Conservation (phyloP, 2,888 invertebrate genomes). For the Opisthograptis luteolata region DNA sequence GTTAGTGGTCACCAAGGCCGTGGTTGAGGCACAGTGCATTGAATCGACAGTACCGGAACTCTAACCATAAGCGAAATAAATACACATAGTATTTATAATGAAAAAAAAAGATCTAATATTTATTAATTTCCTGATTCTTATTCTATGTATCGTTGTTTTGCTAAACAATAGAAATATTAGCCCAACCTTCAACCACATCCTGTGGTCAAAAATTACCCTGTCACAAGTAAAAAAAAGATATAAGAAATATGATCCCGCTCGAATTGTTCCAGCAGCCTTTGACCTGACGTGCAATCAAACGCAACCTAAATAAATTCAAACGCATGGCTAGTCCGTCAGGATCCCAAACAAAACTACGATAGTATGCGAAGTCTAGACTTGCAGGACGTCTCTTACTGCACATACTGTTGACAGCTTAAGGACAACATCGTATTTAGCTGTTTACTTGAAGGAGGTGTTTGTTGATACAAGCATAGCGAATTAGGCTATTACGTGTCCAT, state of each 20-base stretch:
- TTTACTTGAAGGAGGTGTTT: background rate
- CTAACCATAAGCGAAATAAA: no score
- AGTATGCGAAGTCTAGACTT: background rate
- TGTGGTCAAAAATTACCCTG: no score
- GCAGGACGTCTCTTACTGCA: background rate
- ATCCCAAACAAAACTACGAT: background rate
- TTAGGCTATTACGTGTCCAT: background rate
- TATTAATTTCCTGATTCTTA: no score
- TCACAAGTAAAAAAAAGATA: no score
- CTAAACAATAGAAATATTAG: no score
- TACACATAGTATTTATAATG: no score
- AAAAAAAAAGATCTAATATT: no score
- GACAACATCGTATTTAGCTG: background rate
- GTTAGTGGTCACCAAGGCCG: constrained; percentile 23
- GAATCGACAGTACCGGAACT: constrained; percentile 2
- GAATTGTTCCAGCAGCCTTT: no score
- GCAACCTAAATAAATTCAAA: background rate
- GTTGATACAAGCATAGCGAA: constrained; percentile 11
- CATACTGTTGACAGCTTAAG: background rate
- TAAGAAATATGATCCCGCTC: no score
- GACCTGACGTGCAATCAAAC: no score
- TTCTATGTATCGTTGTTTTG: no score
- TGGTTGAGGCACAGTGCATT: background rate
- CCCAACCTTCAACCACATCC: no score
- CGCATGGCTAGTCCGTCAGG: background rate